Percentiles rank a stretch among this genome's conserved stretches.
Conservation (phyloP, 2,888 invertebrate genomes). For the Hartigia nigra region DNA sequence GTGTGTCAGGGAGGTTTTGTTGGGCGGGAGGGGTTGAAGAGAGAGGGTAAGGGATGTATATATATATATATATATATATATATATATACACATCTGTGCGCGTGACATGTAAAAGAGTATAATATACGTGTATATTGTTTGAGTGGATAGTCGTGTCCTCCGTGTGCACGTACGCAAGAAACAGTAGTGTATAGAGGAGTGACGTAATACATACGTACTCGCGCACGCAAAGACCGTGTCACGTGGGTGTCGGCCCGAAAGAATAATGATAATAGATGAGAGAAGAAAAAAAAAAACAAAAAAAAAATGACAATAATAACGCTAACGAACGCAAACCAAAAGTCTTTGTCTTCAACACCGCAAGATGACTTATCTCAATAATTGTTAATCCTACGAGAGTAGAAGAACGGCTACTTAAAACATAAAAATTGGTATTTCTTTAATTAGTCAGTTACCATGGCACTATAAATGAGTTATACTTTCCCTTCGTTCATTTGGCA, state of each 20-base stretch:
- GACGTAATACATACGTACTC: too few species aligned
- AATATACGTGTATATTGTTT: too few species aligned
- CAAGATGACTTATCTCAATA: conserved; percentile 33
- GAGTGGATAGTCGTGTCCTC: too few species aligned
- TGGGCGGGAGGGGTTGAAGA: too few species aligned
- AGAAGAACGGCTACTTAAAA: conserved; percentile 33
- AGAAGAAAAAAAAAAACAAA: too few species aligned
- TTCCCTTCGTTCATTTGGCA: conserved; percentile 34
- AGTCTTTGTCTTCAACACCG: conserved; percentile 50
- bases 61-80: too few species aligned
- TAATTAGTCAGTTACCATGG: conserved; percentile 61
- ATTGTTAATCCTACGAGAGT: background rate
- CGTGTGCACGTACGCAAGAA: too few species aligned
- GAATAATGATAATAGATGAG: conserved; percentile 17
- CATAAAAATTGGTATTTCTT: conserved; percentile 44
- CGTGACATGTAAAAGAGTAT: too few species aligned
- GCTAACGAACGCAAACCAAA: conserved; percentile 46
- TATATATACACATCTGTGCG: too few species aligned
- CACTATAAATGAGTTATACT: conserved; percentile 57
- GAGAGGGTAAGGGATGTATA: too few species aligned
- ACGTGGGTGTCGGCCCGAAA: background rate
- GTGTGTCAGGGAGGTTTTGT: too few species aligned
- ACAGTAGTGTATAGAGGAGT: too few species aligned
- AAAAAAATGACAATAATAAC: conserved; percentile 29
- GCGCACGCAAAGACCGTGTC: background rate